Base-by-base conservation (phyloP, 2,888 invertebrate species). In the Pollenia labialis region DNA sequence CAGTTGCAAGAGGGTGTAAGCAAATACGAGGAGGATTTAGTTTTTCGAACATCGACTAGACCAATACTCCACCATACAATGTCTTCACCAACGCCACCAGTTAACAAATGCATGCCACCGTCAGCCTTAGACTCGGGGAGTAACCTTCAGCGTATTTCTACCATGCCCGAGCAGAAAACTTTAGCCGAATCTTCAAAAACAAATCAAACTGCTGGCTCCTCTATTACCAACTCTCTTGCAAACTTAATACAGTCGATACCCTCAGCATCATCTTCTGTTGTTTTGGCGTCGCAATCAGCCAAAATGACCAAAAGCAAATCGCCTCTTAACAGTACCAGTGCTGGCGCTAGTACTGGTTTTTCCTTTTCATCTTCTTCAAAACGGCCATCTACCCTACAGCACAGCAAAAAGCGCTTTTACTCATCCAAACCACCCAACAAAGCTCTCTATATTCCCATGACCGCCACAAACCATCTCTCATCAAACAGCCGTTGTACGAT, bases 401-500 rank as follows among this genome's bases (percentile, higher is more conserved):
- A 91, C 54, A 90, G 87, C 56, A 93, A 92, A 87, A 93, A 93
- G 76, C 94, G 94, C 89, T 94, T 94, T 89, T 93, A 94, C 85
- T 94, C 93, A 46, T 87, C 90, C 68, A 89, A 90, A 50, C 93
- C 93, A 81, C 95, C 95, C 90, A 95, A 96, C 90, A 95, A 96
- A 92, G 96, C 96, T 91, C 94, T 96, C 91, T 96, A 96, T 90
- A 95, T 96, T 94, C 96, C 96, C 6, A 93, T 96, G 92, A 90
- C 89, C 80, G 89, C 89, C 18, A 84, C 88, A 69, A 89, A 85
- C 81, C 88, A 84, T 23, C 81, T 83, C 60, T 66, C 81, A 44
- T 58, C 88, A 40, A 62, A 85, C 12, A 81, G 72, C 23, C 89
- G 71, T 32, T 89, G 90, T 42, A 91, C 90, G 85, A 91, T 91